phyloP scores from a whole-genome alignment of 2,888 invertebrate species.

The Thyatira batis region DNA sequence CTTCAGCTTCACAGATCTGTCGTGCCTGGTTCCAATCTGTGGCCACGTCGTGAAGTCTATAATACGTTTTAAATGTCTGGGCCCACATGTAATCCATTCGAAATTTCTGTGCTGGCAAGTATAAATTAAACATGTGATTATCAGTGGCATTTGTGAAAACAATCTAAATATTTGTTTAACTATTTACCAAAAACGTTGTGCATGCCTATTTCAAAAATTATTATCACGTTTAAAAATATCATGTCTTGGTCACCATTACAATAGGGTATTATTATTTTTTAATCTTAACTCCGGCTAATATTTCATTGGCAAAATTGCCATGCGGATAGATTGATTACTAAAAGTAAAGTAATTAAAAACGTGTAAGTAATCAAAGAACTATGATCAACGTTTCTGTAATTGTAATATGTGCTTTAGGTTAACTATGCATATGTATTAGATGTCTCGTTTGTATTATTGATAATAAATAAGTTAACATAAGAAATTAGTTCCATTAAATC shows the following conservation, averaged over 20 bases:
- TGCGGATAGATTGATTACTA: neutral
- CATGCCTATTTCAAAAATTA: constrained; percentile 18
- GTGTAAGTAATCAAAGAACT: too few relatives aligned
- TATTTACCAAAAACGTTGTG: constrained; percentile 21
- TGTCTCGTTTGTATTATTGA: neutral
- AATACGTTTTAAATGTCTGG: constrained; percentile 46
- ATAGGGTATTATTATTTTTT: constrained; percentile 15
- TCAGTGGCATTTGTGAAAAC: constrained; percentile 8
- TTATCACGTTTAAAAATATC: constrained; percentile 22
- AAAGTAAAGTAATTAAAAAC: too few relatives aligned
- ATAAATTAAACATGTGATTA: constrained; percentile 12
- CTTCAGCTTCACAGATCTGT: constrained; percentile 53
- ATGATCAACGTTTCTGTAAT: neutral
- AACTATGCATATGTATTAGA: neutral
- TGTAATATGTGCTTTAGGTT: neutral
- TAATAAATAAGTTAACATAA: neutral
- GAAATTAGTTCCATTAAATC: too few relatives aligned
- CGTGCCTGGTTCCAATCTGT: constrained; percentile 51
- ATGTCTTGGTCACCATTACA: constrained; percentile 11
- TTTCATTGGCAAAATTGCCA: neutral
- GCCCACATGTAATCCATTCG: constrained; percentile 57
- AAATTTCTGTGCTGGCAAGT: constrained; percentile 46
- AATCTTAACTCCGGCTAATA: constrained; percentile 15
- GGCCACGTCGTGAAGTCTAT: constrained; percentile 50
- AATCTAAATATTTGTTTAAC: constrained; percentile 13